Percentiles rank a stretch among this genome's conserved stretches.
Evolutionary conservation across 2,888 invertebrate species (phyloP).

Genomic region (Eupithecia dodoneata): DNA sequence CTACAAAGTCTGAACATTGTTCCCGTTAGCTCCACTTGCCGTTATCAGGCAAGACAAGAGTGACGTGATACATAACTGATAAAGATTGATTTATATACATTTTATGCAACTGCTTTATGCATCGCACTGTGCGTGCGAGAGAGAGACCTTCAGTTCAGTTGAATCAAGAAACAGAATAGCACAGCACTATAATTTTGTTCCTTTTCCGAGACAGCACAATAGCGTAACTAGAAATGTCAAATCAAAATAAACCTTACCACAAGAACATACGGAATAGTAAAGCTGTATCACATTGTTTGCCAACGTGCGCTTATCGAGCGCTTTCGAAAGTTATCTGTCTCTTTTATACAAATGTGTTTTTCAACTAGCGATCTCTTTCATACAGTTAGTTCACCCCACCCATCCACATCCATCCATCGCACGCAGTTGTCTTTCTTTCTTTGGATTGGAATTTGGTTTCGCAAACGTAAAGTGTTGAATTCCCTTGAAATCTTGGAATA

Average conservation of each 20-base stretch:
- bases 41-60: no score
- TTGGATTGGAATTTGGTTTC: conserved; percentile 60
- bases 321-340: conserved; percentile 58
- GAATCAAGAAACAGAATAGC: not conserved
- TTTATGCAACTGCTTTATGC: not conserved
- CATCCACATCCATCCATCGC: conserved; percentile 47
- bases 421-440: conserved; percentile 56
- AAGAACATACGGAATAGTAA: conserved; percentile 8
- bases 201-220: conserved; percentile 1
- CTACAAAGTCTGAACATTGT: no score
- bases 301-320: conserved; percentile 55
- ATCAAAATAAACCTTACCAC: conserved; percentile 17
- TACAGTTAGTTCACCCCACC: conserved; percentile 62
- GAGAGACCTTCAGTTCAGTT: conserved; percentile 7
- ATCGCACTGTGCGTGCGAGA: not conserved
- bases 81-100: not conserved
- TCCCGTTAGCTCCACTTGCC: no score
- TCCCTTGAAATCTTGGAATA: conserved; percentile 35
- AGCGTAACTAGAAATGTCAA: not conserved
- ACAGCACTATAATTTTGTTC: not conserved
- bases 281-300: conserved; percentile 24
- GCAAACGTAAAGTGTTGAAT: conserved; percentile 53
- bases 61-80: no score
- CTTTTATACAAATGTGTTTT: conserved; percentile 47
- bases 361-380: conserved; percentile 42